Evolutionary conservation across 1,140 invertebrate genomes (phyloP), one percentile per base, ranked within the genome.

Genomic region (Fopius arisanus): DNA sequence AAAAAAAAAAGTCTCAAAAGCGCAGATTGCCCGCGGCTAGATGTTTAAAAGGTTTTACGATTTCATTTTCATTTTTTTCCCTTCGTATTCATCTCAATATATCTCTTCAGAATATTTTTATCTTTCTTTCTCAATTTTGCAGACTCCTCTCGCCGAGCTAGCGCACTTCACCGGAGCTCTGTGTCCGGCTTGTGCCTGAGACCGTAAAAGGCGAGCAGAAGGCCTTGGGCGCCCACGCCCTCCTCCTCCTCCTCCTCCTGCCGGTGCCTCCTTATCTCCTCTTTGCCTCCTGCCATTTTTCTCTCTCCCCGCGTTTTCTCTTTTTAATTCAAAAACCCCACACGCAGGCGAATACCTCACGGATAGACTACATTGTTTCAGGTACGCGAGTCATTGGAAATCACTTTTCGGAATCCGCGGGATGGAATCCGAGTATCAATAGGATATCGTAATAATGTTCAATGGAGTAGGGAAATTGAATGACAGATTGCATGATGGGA

Each of bases 211-310:
- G 82, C 78, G 77, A 82, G 79, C 79, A 80, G 80, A 83, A 83
- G 80, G 81, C 83, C 82, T 84, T 83, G 82, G 83, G 84, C 82
- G 80, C 84, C 82, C 79, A 84, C 82, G 80, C 81, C 81, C 78
- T 78, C 78, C 78, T 80, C 74, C 77, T 73, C 78, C 62, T 67
- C 73, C 72, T 78, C 80, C 72, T 77, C 75, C 78, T 59, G 68
- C 73, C 72, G 72, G 77, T 72, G 66, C 68, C 70, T 73, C 66
- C 62, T 69, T 68, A 29, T 62, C 70, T 51, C 66, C 69, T 31
- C 21, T 54, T 33, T 41, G 43, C 76, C 73, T 43, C 54, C 37
- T 73, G 9, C 68, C 40, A 72, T 69, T 67, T 75, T 70, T 65
- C 69, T 71, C 67, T 70, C 31, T 28, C 37, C 33, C 48, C 14